These are phyloP conservation scores for Erythrolamprus reginae DNA, from an alignment of 2,113 vertebrate genomes.

Conservation along the genomic window DNA sequence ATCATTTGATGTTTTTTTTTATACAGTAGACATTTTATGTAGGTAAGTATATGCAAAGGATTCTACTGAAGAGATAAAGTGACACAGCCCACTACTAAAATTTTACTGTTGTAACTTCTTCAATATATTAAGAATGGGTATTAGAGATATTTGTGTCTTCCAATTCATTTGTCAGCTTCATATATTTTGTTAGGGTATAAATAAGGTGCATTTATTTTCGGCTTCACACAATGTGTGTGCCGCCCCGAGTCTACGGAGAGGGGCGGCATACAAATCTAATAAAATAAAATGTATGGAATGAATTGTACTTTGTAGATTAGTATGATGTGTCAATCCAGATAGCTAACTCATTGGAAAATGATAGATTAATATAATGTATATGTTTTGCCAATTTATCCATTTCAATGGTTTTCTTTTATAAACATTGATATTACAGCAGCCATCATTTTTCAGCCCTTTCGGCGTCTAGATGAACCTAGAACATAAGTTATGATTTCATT, in stretches of 20 bases:
- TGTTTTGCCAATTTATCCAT: not conserved
- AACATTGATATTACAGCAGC: not conserved
- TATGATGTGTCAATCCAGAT: not conserved
- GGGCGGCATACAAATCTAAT: no score
- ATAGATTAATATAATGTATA: not conserved
- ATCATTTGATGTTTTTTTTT: not conserved
- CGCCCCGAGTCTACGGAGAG: no score
- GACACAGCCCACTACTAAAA: not conserved
- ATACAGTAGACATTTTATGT: not conserved
- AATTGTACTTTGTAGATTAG: not conserved
- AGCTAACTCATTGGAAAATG: not conserved
- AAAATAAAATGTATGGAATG: not conserved
- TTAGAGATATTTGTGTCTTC: not conserved
- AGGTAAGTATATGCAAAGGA: not conserved
- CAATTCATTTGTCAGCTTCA: not conserved
- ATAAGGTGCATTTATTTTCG: not conserved
- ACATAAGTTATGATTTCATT: not conserved
- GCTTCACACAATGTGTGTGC: not conserved
- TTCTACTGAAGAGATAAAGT: not conserved
- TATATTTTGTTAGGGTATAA: not conserved
- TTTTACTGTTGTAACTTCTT: not conserved
- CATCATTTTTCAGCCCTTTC: not conserved
- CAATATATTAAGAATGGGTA: not conserved
- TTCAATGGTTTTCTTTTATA: not conserved
- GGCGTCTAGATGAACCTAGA: not conserved